Conservation (phyloP, 64 coral and sea anemone species). For the Montipora capricornis region DNA sequence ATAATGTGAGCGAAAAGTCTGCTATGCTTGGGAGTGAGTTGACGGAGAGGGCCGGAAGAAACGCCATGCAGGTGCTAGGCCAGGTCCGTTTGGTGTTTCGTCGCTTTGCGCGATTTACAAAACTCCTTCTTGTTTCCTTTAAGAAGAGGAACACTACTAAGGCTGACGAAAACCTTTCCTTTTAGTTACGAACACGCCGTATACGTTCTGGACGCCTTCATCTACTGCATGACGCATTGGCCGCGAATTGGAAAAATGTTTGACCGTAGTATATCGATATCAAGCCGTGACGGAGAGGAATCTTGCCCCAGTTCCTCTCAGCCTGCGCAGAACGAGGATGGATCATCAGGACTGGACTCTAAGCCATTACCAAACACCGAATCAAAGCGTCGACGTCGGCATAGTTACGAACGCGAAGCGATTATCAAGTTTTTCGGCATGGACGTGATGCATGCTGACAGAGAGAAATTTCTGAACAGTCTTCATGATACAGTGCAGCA, state of each 20-base stretch:
- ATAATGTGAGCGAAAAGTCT: too few relatives aligned
- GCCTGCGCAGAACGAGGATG: constrained; percentile 12
- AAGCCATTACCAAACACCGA: not conserved
- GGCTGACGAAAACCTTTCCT: not conserved
- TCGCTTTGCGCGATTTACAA: too few relatives aligned
- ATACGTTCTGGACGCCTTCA: constrained; percentile 84
- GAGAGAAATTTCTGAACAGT: constrained; percentile 81
- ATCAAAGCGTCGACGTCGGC: constrained; percentile 38
- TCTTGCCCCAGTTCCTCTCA: constrained; percentile 15
- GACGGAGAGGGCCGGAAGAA: too few relatives aligned
- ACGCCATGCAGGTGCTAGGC: too few relatives aligned
- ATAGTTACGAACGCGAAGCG: constrained; percentile 60
- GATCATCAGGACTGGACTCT: not conserved
- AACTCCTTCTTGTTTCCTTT: too few relatives aligned
- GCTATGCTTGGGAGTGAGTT: too few relatives aligned
- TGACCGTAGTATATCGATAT: constrained; percentile 46
- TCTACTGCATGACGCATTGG: constrained; percentile 84
- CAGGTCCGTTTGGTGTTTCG: too few relatives aligned
- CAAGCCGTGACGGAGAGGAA: constrained; percentile 65
- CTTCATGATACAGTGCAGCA: constrained; percentile 78
- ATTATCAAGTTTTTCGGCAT: constrained; percentile 78
- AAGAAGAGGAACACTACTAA: not conserved
- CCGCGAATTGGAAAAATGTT: constrained; percentile 43
- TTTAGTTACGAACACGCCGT: constrained; percentile 87
- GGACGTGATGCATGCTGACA: constrained; percentile 68